Evolutionary conservation across 1,140 invertebrate genomes (phyloP), one percentile per base, ranked within the genome.

Genomic region (Trissolcus basalis): DNA sequence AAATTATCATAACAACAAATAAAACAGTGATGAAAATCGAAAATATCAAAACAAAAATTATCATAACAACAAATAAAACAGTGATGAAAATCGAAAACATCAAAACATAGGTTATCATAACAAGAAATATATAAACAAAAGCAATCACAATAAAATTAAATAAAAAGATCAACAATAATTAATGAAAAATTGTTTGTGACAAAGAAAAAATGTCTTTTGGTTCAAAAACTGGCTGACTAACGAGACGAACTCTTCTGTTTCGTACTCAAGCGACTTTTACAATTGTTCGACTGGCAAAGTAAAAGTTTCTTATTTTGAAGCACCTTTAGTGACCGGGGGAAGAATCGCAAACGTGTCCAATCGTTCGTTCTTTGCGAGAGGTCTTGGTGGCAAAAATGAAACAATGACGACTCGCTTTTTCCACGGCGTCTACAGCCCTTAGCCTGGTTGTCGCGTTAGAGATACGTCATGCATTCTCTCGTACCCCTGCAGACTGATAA

Each of bases 331-430:
- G 75, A 65, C 64, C 69, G 55, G 19, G 19, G 44, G 45, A 73
- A 60, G 44, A 70, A 47, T 69, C 63, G 59, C 48, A 49, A 78
- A 78, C 75, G 75, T 77, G 75, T 73, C 60, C 69, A 72, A 73
- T 78, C 69, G 48, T 73, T 73, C 59, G 33, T 36, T 45, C 43
- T 59, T 61, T 50, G 47, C 35, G 54, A 56, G 41, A 71, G 55
- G 33, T 50, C 55, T 41, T 41, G 27, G 32, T 50, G 59, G 39
- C 68, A 63, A 63, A 77, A 72, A 61, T 54, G 50, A 63, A 67
- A 77, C 74, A 77, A 72, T 72, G 43, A 68, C 47, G 56, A 53
- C 50, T 13, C 6, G 1, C 12, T n/a, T 13, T 44, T 13, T 14
- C 13, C 12, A 8, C 11, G 8, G 4, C 13, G 73, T 70, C 56